Conservation (phyloP, 2,797 vertebrate genomes). For the Natrix natrix region DNA sequence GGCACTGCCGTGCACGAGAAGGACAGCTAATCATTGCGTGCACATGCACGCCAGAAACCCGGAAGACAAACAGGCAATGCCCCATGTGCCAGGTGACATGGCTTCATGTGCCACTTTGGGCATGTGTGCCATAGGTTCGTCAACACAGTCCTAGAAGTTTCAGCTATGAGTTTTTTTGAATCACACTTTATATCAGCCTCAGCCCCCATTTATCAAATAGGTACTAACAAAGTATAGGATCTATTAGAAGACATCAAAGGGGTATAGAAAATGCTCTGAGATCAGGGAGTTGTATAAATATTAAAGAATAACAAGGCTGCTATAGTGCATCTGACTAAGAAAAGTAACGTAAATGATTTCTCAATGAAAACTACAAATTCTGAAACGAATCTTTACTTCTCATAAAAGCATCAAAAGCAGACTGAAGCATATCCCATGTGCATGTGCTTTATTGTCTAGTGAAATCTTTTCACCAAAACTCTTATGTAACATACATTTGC, state of each 20-base stretch:
- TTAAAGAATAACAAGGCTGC: not conserved
- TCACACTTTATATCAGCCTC: not conserved
- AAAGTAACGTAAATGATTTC: not conserved
- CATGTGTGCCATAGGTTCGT: too few species aligned
- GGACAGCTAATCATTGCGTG: too few species aligned
- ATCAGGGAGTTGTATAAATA: not conserved
- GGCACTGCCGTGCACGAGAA: too few species aligned
- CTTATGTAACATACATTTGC: not conserved
- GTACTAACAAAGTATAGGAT: not conserved
- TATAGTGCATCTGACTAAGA: not conserved
- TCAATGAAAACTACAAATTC: not conserved
- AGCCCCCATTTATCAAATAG: not conserved
- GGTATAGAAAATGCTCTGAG: not conserved
- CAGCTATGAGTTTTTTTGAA: not conserved
- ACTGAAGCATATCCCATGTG: not conserved
- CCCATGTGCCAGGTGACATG: too few species aligned
- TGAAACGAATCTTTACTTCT: not conserved
- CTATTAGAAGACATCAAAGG: not conserved
- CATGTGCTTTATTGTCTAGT: not conserved
- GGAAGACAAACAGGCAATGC: too few species aligned
- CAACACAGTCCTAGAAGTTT: not conserved
- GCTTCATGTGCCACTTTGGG: too few species aligned
- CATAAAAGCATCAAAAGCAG: not conserved
- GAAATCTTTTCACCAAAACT: not conserved
- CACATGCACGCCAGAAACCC: too few species aligned